Percentiles rank a stretch among this genome's conserved stretches.
phyloP scores from a whole-genome alignment of 2,888 invertebrate species.

The Halictus ligatus region DNA sequence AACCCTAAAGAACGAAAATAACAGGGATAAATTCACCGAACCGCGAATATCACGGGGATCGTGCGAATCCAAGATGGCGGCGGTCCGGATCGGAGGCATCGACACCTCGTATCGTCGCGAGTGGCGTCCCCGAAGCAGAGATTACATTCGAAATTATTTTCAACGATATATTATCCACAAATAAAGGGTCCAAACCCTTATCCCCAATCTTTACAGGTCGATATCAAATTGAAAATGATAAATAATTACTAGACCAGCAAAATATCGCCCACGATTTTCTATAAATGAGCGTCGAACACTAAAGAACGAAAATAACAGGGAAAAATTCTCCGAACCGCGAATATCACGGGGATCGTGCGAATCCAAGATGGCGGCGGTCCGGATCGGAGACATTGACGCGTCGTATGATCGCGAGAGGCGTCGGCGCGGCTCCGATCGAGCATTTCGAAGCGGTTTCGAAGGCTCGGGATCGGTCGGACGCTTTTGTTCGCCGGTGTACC shows the following conservation, averaged over 20 bases:
- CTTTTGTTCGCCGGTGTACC: not conserved
- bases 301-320: too few relatives aligned
- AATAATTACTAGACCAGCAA: not conserved
- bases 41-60: not conserved
- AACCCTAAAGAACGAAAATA: too few relatives aligned
- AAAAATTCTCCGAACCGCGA: not conserved
- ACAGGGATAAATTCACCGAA: not conserved
- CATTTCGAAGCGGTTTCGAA: not conserved
- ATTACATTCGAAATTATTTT: too few relatives aligned
- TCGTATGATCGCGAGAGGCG: not conserved
- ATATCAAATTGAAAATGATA: not conserved
- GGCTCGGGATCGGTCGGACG: not conserved
- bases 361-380: not conserved
- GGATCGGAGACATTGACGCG: not conserved
- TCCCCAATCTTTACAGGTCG: too few relatives aligned
- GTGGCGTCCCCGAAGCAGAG: too few relatives aligned
- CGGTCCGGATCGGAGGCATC: not conserved
- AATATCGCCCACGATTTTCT: too few relatives aligned
- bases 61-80: not conserved
- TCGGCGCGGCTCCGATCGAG: not conserved
- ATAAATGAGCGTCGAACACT: too few relatives aligned
- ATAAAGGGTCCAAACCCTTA: too few relatives aligned
- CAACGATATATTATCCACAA: too few relatives aligned
- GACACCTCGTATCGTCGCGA: not conserved
- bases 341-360: not conserved